Conservation (phyloP, 2,888 invertebrate species). For the Aromia moschata region DNA sequence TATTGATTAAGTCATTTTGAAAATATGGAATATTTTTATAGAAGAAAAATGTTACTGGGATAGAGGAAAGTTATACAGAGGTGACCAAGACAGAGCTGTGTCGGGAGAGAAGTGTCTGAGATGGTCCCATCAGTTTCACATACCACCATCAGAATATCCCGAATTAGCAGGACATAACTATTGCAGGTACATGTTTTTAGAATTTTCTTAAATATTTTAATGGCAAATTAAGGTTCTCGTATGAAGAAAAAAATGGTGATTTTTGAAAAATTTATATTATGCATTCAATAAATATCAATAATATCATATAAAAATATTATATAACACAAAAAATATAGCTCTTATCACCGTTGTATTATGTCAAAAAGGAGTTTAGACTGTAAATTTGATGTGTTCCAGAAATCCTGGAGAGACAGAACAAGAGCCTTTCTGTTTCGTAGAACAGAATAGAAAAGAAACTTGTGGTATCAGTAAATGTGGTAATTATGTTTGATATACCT, state of each 20-base stretch:
- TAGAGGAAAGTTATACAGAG: slow-evolving; percentile 84
- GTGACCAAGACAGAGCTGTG: slow-evolving; percentile 77
- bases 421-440: slow-evolving; percentile 92
- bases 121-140: slow-evolving; percentile 85
- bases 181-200: slow-evolving; percentile 68
- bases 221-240: no score
- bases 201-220: no score
- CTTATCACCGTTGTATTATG: no score
- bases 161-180: slow-evolving; percentile 91
- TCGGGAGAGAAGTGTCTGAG: slow-evolving; percentile 80
- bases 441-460: slow-evolving; percentile 78
- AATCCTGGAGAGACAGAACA: slow-evolving; percentile 86
- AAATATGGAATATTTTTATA: slow-evolving; percentile 38
- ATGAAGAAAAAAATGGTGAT: no score
- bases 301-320: no score
- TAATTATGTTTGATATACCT: slow-evolving; percentile 57
- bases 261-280: no score
- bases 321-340: no score
- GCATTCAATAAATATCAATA: no score
- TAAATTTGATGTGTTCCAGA: no score
- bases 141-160: slow-evolving; percentile 80
- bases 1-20: neutral
- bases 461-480: slow-evolving; percentile 91
- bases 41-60: slow-evolving; percentile 92
- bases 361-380: no score